Evolutionary conservation across 2,888 invertebrate genomes (phyloP).

Genomic region (Xestia rhomboidea): DNA sequence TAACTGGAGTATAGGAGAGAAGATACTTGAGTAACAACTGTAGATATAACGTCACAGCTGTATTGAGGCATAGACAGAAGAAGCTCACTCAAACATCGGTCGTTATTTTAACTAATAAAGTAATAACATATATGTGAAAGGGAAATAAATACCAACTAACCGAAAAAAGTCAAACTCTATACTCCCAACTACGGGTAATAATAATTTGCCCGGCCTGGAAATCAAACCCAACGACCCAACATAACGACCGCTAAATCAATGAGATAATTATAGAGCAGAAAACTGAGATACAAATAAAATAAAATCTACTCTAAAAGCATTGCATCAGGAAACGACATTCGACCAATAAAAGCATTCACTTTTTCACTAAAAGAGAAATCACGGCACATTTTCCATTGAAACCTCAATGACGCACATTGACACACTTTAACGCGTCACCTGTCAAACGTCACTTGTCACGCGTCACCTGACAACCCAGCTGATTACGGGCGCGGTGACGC

Average conservation of each 20-base stretch:
- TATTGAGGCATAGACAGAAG: neutral
- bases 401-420: conserved; percentile 10
- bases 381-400: conserved; percentile 11
- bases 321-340: neutral
- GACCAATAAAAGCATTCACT: neutral
- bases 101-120: no score
- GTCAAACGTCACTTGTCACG: conserved; percentile 35
- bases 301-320: neutral
- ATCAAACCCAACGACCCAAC: neutral
- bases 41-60: neutral
- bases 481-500: conserved; percentile 48
- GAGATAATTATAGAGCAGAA: neutral
- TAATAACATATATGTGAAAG: no score
- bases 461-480: conserved; percentile 18
- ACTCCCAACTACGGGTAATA: no score
- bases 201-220: neutral
- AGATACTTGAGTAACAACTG: neutral
- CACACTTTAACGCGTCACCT: conserved; percentile 27
- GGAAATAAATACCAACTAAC: no score
- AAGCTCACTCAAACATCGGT: neutral
- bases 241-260: neutral
- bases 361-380: conserved; percentile 20
- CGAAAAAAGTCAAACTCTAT: no score
- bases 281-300: neutral
- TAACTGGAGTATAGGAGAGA: neutral